Base-by-base conservation (phyloP, 2,113 vertebrate species). In the Protomyctophum bolini region DNA sequence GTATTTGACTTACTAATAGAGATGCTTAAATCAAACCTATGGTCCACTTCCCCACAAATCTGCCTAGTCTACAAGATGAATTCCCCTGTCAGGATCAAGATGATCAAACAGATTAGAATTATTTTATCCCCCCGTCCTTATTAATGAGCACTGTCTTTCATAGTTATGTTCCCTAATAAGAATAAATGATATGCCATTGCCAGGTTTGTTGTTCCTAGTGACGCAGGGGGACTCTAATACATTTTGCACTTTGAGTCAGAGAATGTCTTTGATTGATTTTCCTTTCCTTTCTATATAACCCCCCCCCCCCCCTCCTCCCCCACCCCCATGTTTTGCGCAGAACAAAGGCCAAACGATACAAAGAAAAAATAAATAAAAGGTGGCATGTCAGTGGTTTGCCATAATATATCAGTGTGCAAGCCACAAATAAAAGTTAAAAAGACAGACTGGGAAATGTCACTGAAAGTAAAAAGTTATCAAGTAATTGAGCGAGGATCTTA, bases 101-200 rank as follows among this genome's bases (percentile, higher is more conserved):
- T 93, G 92, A 94, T 94, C 92, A 93, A 93, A 93, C 92, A 93
- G 88, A 93, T 93, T 92, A 93, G 92, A 93, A 92, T 94, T 94
- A 93, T 93, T 93, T 92, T 88, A 92, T 85, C 91, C 91, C 79
- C 83, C 86, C 88, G 79, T 92, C 89, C 92, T 93, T 92, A 93
- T 94, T 93, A 94, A 94, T 92, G 92, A 92, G 91, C 77, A 89
- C 91, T 93, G 92, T 94, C 93, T 92, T 92, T 93, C 91, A 93
- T 90, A 85, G 90, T 93, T 93, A 93, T 90, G 86, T 90, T 83
- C 76, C 80, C 87, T 93, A 94, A 94, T 91, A 91, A 92, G 91
- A 93, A 94, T 92, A 89, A 92, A 93, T 93, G 91, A 91, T 83
- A 88, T 92, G 91, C 86, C 92, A 93, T 70, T 64, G 80, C 80